Percentiles rank a stretch among this genome's conserved stretches.
These are phyloP conservation scores for Phymanthus crucifer DNA, from an alignment of 92 coral and sea anemone genomes.

Conservation along the genomic window DNA sequence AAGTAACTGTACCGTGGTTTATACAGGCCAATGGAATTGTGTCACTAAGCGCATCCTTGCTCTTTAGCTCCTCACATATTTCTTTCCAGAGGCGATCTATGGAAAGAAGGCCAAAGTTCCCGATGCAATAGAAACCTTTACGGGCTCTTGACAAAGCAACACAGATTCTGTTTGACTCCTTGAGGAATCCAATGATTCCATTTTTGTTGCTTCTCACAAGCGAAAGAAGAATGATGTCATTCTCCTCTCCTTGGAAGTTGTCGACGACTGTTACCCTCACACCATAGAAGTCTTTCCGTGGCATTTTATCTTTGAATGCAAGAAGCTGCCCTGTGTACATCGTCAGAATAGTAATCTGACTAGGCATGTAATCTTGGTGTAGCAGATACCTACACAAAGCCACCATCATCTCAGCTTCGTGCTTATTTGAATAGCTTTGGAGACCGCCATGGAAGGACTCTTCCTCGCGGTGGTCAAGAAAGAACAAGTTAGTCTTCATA, in stretches of 20 bases:
- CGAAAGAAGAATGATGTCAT: slow-evolving; percentile 69
- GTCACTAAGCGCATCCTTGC: slow-evolving; percentile 30
- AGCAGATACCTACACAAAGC: slow-evolving; percentile 64
- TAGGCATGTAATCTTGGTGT: slow-evolving; percentile 52
- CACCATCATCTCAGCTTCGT: slow-evolving; percentile 63
- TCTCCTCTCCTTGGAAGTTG: slow-evolving; percentile 81
- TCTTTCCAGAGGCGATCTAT: slow-evolving; percentile 56
- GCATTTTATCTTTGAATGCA: slow-evolving; percentile 52
- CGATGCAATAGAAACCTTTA: slow-evolving; percentile 66
- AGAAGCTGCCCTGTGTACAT: slow-evolving; percentile 79
- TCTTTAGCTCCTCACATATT: slow-evolving; percentile 50
- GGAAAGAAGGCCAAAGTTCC: slow-evolving; percentile 60
- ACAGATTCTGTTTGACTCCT: slow-evolving; percentile 74
- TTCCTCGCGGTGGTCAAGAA: slow-evolving; percentile 61
- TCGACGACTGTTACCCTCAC: slow-evolving; percentile 63
- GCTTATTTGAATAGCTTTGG: slow-evolving; percentile 62
- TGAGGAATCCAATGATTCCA: slow-evolving; percentile 60
- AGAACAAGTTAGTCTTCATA: slow-evolving; percentile 58
- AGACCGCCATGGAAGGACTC: slow-evolving; percentile 44
- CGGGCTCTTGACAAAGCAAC: slow-evolving; percentile 81
- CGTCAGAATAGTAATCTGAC: slow-evolving; percentile 60
- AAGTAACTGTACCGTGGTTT: slow-evolving; percentile 35
- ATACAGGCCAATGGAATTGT: slow-evolving; percentile 45
- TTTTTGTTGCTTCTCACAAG: slow-evolving; percentile 69
- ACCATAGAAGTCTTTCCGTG: slow-evolving; percentile 44